phyloP scores from a whole-genome alignment of 2,888 invertebrate species.

The Exephanes ischioxanthus region DNA sequence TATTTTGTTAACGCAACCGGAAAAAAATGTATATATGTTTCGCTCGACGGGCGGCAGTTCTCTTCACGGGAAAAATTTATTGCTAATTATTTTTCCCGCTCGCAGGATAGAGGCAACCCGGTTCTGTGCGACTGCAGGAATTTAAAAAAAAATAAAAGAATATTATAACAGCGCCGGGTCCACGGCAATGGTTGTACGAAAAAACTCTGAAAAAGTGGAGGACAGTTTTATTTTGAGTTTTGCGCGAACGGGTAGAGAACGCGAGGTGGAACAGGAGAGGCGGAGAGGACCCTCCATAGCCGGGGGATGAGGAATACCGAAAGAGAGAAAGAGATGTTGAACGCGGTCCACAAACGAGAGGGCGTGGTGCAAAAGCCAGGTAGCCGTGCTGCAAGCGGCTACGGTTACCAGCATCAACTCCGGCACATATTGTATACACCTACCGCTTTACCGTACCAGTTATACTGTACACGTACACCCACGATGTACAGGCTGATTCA shows the following conservation, averaged over 20 bases:
- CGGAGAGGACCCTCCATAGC: slow-evolving; percentile 10
- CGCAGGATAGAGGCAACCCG: slow-evolving; percentile 11
- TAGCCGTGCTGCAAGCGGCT: slow-evolving; percentile 48
- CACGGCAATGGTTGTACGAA: slow-evolving; percentile 40
- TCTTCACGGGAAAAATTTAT: slow-evolving; percentile 76
- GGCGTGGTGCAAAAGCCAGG: slow-evolving; percentile 70
- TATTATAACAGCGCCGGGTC: slow-evolving; percentile 16
- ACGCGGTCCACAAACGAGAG: slow-evolving; percentile 65
- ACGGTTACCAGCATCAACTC: slow-evolving; percentile 59
- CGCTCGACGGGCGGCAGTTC: slow-evolving; percentile 18
- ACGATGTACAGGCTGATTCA: slow-evolving; percentile 48
- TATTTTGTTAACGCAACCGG: slow-evolving; percentile 19
- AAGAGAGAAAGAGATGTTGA: slow-evolving; percentile 40
- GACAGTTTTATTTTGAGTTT: slow-evolving; percentile 63
- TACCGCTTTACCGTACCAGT: slow-evolving; percentile 43
- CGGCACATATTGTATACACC: slow-evolving; percentile 58
- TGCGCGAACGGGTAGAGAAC: slow-evolving; percentile 18
- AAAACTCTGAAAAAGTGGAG: slow-evolving; percentile 60
- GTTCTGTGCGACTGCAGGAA: not conserved
- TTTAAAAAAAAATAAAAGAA: slow-evolving; percentile 13
- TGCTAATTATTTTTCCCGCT: slow-evolving; percentile 81
- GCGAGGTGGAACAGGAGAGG: slow-evolving; percentile 41
- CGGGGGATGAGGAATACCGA: slow-evolving; percentile 39
- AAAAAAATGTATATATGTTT: slow-evolving; percentile 1
- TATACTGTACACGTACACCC: slow-evolving; percentile 30